Evolutionary conservation across 2,797 vertebrate genomes (phyloP), one percentile per base, ranked within the genome.

Genomic region (Diplodus puntazzo): DNA sequence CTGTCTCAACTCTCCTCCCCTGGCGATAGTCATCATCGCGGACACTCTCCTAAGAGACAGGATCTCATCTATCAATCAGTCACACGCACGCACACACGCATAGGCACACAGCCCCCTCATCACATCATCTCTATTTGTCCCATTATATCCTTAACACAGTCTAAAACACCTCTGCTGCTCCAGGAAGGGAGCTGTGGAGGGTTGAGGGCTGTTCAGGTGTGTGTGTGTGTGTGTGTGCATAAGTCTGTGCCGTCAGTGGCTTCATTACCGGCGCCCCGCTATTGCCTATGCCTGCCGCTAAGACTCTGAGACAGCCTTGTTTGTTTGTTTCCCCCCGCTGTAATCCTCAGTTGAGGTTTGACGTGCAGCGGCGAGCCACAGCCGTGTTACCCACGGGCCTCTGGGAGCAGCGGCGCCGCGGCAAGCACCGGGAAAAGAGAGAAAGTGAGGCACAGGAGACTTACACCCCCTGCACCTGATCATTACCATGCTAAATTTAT

Each of bases 401-500:
- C 86, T 78, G 92, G 92, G 93, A 91, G 54, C 73, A 34, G 16
- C 45, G 50, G 75, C 70, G 7, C 49, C 21, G 13, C 46, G 53
- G 70, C 64, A n/a, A 43, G 45, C 55, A 79, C 78, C 75, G 25
- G 57, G 75, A 76, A 87, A 85, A 91, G 69, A 83, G 77, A 74
- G 69, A 55, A 77, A 74, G 85, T 58, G 64, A 86, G 77, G 77
- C 92, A 81, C 89, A 23, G 73, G 83, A 92, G 92, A 94, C 81
- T 64, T 81, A 77, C 81, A 88, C 85, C 88, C 89, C 77, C 80
- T 90, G 89, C 89, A 92, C 89, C 88, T 92, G 92, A 95, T 95
- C 93, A 94, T 95, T 95, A 92, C 89, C 92, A 94, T 94, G 92
- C 89, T 94, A 94, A 94, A 95, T 95, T 95, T 93, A 89, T 96